phyloP scores from a whole-genome alignment of 2,888 invertebrate species.

The Drosophila nigricruria region DNA sequence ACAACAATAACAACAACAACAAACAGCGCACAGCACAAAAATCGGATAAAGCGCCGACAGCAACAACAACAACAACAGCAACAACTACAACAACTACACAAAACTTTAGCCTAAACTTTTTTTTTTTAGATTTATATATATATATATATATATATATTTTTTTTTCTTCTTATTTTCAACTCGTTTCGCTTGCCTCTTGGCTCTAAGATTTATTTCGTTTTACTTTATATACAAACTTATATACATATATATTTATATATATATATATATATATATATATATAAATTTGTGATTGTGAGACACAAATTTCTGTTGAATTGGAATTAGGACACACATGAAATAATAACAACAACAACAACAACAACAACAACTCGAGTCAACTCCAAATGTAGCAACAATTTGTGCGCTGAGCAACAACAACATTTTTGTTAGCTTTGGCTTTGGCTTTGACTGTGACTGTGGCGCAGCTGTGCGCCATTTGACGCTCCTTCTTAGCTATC shows the following conservation, averaged over 20 bases:
- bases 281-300: constrained; percentile 70
- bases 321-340: constrained; percentile 79
- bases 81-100: constrained; percentile 24
- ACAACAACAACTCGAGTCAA: constrained; percentile 18
- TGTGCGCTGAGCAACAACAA: constrained; percentile 53
- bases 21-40: constrained; percentile 59
- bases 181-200: constrained; percentile 65
- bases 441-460: constrained; percentile 21
- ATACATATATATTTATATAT: constrained; percentile 12
- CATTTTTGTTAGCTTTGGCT: constrained; percentile 32
- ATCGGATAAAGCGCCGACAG: constrained; percentile 79
- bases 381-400: constrained; percentile 75
- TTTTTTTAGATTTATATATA: constrained; percentile 17
- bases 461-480: constrained; percentile 78
- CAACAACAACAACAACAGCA: constrained; percentile 53
- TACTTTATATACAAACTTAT: constrained; percentile 46
- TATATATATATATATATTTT: neutral
- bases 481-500: constrained; percentile 57
- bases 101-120: constrained; percentile 72
- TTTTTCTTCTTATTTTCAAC: constrained; percentile 58
- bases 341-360: constrained; percentile 57
- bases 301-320: constrained; percentile 80
- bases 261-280: constrained; percentile 21
- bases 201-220: constrained; percentile 79
- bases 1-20: constrained; percentile 7